Conservation (phyloP, 2,888 invertebrate genomes). For the Tortrix viridana region DNA sequence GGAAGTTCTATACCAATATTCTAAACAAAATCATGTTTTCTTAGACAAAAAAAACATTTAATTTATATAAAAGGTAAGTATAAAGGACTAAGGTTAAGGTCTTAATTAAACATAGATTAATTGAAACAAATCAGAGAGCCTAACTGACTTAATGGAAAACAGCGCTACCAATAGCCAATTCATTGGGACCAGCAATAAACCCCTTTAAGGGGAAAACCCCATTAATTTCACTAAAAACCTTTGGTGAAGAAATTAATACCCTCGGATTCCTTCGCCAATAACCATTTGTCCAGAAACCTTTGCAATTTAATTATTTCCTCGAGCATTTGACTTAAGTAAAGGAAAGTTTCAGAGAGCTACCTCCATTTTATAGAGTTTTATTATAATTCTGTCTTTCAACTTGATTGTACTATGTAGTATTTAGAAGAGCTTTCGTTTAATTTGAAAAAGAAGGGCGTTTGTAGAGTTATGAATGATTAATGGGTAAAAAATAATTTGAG, state of each 20-base stretch:
- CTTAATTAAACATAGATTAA: slow-evolving; percentile 38
- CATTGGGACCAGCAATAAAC: slow-evolving; percentile 57
- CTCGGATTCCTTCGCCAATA: slow-evolving; percentile 52
- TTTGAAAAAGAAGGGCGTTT: too few species aligned
- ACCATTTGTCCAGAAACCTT: slow-evolving; percentile 65
- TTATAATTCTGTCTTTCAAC: slow-evolving; percentile 27
- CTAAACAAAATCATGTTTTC: too few species aligned
- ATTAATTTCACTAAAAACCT: slow-evolving; percentile 63
- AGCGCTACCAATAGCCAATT: slow-evolving; percentile 57
- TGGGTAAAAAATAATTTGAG: too few species aligned
- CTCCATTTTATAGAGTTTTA: slow-evolving; percentile 54
- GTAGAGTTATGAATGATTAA: too few species aligned
- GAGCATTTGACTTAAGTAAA: slow-evolving; percentile 53
- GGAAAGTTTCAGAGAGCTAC: slow-evolving; percentile 53
- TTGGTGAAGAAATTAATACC: slow-evolving; percentile 64
- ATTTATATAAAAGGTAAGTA: too few species aligned
- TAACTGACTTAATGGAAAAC: slow-evolving; percentile 53
- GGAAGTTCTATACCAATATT: too few species aligned
- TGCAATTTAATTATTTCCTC: slow-evolving; percentile 65
- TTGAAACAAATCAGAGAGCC: slow-evolving; percentile 50
- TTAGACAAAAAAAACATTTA: too few species aligned
- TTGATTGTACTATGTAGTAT: slow-evolving; percentile 54
- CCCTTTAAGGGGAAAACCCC: slow-evolving; percentile 54
- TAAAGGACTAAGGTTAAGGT: too few species aligned
- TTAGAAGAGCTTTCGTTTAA: slow-evolving; percentile 47